Conservation (phyloP, 2,797 vertebrate species). For the Acropternis orthonyx region DNA sequence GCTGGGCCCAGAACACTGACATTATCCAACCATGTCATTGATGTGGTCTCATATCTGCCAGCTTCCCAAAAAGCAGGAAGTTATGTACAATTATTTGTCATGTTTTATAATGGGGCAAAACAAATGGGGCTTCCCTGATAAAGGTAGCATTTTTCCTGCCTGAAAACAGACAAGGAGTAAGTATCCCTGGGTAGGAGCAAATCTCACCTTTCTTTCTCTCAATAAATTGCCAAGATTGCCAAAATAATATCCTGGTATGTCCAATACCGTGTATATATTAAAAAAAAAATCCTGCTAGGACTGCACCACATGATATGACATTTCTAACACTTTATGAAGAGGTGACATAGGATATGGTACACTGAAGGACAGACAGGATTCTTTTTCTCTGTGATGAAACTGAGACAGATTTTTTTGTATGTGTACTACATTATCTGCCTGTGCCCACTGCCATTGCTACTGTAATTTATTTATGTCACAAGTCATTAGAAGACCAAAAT, state of each 20-base stretch:
- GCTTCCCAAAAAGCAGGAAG: neutral
- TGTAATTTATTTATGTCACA: neutral
- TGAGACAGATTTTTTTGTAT: neutral
- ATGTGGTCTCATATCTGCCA: neutral
- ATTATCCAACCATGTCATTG: neutral
- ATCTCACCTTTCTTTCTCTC: neutral
- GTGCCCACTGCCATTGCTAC: neutral
- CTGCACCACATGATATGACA: neutral
- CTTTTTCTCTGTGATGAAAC: neutral
- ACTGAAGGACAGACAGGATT: neutral
- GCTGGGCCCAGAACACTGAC: neutral
- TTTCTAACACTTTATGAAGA: neutral
- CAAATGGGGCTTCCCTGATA: neutral
- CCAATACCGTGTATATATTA: neutral
- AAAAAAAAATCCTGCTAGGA: neutral
- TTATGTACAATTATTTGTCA: neutral
- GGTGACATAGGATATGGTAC: neutral
- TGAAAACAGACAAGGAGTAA: neutral
- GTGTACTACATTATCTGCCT: neutral
- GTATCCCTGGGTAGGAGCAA: neutral
- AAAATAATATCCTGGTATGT: neutral
- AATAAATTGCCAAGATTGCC: neutral
- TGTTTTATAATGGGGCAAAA: neutral
- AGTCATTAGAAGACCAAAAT: neutral
- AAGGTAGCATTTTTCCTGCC: neutral